phyloP scores from a whole-genome alignment of 2,113 vertebrate species.

The Nettapus auritus region DNA sequence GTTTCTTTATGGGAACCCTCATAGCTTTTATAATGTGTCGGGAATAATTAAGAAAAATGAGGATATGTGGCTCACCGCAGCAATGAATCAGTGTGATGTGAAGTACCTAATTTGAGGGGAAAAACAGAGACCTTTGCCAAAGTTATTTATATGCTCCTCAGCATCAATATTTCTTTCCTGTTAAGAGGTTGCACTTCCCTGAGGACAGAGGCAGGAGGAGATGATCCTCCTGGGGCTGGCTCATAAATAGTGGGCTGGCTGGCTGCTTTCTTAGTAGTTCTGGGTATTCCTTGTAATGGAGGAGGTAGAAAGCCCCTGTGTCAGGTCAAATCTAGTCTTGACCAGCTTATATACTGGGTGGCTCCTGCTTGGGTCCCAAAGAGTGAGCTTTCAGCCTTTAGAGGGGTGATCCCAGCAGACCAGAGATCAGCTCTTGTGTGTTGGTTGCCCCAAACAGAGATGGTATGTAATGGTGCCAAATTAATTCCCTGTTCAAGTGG shows the following conservation, averaged over 20 bases:
- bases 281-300: background rate
- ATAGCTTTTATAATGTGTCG: background rate
- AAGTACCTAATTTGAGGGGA: background rate
- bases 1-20: background rate
- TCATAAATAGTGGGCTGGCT: background rate
- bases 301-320: background rate
- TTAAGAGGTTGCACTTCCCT: background rate
- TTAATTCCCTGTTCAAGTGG: background rate
- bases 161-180: background rate
- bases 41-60: constrained; percentile 28
- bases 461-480: accelerated
- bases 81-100: background rate
- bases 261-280: background rate
- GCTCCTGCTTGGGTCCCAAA: background rate
- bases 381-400: background rate
- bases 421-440: background rate
- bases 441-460: accelerated
- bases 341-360: background rate
- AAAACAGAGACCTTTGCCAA: background rate
- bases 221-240: background rate
- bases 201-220: background rate
- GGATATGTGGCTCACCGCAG: background rate
- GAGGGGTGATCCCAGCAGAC: background rate
- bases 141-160: background rate
- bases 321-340: background rate